These are phyloP conservation scores for Scaptomyza caliginosa DNA, from an alignment of 2,888 invertebrate genomes.

Conservation along the genomic window DNA sequence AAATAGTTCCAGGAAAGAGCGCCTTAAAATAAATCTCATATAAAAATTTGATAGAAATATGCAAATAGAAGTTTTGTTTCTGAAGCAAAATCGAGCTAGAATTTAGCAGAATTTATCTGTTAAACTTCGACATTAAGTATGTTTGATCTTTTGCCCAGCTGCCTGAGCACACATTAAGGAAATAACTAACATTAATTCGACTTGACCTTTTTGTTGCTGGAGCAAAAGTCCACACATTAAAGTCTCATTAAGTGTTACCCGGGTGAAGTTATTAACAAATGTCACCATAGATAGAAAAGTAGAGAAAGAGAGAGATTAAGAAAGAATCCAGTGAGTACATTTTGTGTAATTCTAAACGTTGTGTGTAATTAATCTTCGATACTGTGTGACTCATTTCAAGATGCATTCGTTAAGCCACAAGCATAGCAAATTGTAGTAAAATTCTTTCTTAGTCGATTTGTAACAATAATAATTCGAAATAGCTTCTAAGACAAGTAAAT, in stretches of 20 bases:
- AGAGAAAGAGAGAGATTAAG: neutral
- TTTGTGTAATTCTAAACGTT: conserved; percentile 14
- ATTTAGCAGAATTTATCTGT: no score
- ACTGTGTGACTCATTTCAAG: conserved; percentile 42
- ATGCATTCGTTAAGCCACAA: conserved; percentile 34
- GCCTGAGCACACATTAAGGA: conserved; percentile 24
- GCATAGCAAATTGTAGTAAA: conserved; percentile 26
- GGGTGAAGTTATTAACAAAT: conserved; percentile 46
- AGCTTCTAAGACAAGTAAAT: conserved; percentile 25
- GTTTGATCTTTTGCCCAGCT: conserved; percentile 18
- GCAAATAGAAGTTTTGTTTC: no score
- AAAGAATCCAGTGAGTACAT: neutral
- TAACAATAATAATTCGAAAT: conserved; percentile 23
- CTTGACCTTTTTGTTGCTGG: conserved; percentile 62
- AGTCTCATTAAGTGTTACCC: conserved; percentile 12
- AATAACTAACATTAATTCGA: conserved; percentile 25
- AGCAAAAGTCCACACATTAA: conserved; percentile 54
- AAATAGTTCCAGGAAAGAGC: conserved; percentile 42
- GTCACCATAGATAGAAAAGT: conserved; percentile 26
- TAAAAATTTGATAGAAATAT: conserved; percentile 2
- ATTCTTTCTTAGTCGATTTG: conserved; percentile 10
- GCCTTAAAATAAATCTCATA: conserved; percentile 5
- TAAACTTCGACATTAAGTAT: conserved; percentile 3
- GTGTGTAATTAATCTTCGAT: conserved; percentile 36
- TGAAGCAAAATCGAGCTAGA: neutral